These are phyloP conservation scores for Laothoe populi DNA, from an alignment of 2,888 invertebrate genomes.

Conservation along the genomic window DNA sequence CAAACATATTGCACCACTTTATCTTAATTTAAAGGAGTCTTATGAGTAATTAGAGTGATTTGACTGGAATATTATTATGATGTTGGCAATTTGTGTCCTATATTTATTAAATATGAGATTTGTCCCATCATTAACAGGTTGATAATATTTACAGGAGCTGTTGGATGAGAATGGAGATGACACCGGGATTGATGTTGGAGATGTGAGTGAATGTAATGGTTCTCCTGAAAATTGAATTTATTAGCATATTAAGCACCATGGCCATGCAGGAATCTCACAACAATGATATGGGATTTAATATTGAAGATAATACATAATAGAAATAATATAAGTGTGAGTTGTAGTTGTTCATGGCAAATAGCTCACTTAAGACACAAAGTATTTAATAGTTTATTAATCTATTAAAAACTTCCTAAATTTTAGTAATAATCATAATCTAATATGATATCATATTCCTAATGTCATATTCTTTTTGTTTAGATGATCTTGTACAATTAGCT, in stretches of 20 bases:
- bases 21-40: too few species aligned
- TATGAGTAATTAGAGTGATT: too few species aligned
- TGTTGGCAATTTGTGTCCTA: background rate
- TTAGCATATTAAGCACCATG: background rate
- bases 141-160: background rate
- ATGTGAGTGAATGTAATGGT: background rate
- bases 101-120: background rate
- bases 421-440: too few species aligned
- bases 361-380: background rate
- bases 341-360: background rate
- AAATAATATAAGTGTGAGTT: background rate
- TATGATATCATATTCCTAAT: too few species aligned
- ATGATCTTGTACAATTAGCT: too few species aligned
- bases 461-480: too few species aligned
- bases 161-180: conserved; percentile 9
- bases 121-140: background rate
- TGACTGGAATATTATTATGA: background rate
- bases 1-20: too few species aligned
- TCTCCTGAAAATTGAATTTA: conserved; percentile 1
- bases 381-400: too few species aligned
- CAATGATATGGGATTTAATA: background rate
- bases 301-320: too few species aligned
- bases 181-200: background rate
- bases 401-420: too few species aligned
- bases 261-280: background rate